Evolutionary conservation across 2,888 invertebrate species (phyloP).

Genomic region (Rugalucina vietnamica): DNA sequence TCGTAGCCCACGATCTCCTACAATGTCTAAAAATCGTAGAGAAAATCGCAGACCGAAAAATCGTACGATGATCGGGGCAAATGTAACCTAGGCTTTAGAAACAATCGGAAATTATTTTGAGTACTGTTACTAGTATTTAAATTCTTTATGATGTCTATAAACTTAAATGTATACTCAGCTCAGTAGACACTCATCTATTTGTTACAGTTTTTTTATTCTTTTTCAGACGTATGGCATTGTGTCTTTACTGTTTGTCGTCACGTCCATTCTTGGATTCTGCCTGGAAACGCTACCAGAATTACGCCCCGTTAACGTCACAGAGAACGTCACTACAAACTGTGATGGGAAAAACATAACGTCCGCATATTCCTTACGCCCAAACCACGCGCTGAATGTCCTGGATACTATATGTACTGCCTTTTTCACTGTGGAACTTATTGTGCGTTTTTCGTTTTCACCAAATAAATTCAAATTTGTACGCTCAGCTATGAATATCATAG

Average conservation of each 20-base stretch:
- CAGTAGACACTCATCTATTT: too few species aligned
- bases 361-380: slow-evolving; percentile 63
- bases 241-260: slow-evolving; percentile 81
- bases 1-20: too few species aligned
- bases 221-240: slow-evolving; percentile 81
- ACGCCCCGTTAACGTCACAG: slow-evolving; percentile 53
- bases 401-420: slow-evolving; percentile 82
- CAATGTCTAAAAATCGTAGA: too few species aligned
- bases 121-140: too few species aligned
- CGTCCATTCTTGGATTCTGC: slow-evolving; percentile 82
- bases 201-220: background rate
- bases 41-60: too few species aligned
- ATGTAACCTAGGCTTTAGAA: too few species aligned
- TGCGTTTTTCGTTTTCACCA: slow-evolving; percentile 80
- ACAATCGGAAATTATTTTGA: too few species aligned
- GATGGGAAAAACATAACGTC: slow-evolving; percentile 54
- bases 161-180: too few species aligned
- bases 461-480: slow-evolving; percentile 78
- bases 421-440: slow-evolving; percentile 81
- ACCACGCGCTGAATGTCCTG: slow-evolving; percentile 75
- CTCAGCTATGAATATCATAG: slow-evolving; percentile 82
- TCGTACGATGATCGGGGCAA: too few species aligned
- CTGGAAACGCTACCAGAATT: slow-evolving; percentile 81
- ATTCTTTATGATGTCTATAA: too few species aligned
- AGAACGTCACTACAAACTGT: slow-evolving; percentile 58